Base-by-base conservation (phyloP, 2,888 invertebrate genomes). In the Mylabris sibirica region DNA sequence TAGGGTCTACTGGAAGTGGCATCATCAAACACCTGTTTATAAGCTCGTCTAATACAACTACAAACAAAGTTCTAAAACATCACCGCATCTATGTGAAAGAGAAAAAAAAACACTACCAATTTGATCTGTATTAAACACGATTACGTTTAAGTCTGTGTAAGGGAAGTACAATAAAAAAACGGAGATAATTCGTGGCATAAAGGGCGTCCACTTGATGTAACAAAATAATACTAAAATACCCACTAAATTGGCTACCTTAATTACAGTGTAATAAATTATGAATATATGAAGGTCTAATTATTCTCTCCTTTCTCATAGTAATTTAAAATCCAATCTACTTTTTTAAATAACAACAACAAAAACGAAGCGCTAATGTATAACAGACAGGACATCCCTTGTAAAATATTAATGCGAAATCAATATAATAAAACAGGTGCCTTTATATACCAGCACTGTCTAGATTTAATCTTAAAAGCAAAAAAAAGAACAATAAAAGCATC, bases 1-100 rank as follows among this genome's bases (percentile, higher is more conserved):
- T 38, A 17, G 49, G 57, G 65, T 63, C 57, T 57, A 60, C 65
- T 35, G 9, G 44, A 44, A n/a, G 65, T 63, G 59, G 20, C 66
- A 69, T 66, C 60, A 66, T 66, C 64, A 44, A 49, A 57, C 64
- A 69, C 69, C 66, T 69, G 69, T 69, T 66, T 66, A 64, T 66
- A 57, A 64, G 35, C 38, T 61, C 64, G 64, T 60, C 67, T 53
- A 38, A 9, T n/a, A n/a, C 17, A 65, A 61, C 30, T 57, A 30
- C 11, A 35, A 49, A 60, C 44, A 17, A 44, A 17, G 44, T 44
- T 1, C 44, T 17, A 17, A 5, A 44, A 61, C 64, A 64, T 64
- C 65, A 65, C 65, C 68, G 65, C 68, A 70, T 68, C 65, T 67
- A 38, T 14, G 17, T 4, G 8, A 30, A 35, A 3, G 0, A 34